phyloP scores from a whole-genome alignment of 2,113 vertebrate species.

The Aldabrachelys gigantea region DNA sequence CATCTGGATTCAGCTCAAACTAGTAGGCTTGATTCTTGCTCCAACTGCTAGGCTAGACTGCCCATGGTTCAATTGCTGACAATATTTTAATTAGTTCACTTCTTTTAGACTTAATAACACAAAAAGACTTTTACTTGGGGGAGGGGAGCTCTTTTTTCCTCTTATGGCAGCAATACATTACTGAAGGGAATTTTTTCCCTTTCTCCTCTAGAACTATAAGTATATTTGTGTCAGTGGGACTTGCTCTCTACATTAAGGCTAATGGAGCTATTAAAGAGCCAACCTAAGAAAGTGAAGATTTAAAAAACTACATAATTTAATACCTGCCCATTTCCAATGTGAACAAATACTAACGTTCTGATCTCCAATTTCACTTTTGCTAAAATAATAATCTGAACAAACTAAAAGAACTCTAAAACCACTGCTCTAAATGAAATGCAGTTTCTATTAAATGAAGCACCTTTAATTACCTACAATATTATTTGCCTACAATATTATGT shows the following conservation, averaged over 20 bases:
- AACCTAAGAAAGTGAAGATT: not conserved
- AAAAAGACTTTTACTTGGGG: not conserved
- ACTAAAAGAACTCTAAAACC: not conserved
- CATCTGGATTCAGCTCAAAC: not conserved
- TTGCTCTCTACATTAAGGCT: not conserved
- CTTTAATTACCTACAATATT: constrained; percentile 37
- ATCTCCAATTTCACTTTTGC: not conserved
- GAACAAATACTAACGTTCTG: not conserved
- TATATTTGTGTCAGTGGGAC: not conserved
- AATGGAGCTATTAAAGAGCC: constrained; percentile 23
- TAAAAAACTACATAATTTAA: not conserved
- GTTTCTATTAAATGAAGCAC: constrained; percentile 9
- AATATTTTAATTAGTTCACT: not conserved
- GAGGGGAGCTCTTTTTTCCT: not conserved
- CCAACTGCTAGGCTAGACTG: not conserved
- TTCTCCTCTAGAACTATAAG: not conserved
- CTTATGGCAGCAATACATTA: not conserved
- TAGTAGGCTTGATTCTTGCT: not conserved
- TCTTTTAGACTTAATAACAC: not conserved
- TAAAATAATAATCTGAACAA: not conserved
- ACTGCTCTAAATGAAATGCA: not conserved
- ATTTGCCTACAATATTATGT: constrained; percentile 30
- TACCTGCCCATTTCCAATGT: not conserved
- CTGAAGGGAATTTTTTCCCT: not conserved
- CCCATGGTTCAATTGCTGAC: not conserved